Base-by-base conservation (phyloP, 2,888 invertebrate genomes). In the Rhagonycha lutea region DNA sequence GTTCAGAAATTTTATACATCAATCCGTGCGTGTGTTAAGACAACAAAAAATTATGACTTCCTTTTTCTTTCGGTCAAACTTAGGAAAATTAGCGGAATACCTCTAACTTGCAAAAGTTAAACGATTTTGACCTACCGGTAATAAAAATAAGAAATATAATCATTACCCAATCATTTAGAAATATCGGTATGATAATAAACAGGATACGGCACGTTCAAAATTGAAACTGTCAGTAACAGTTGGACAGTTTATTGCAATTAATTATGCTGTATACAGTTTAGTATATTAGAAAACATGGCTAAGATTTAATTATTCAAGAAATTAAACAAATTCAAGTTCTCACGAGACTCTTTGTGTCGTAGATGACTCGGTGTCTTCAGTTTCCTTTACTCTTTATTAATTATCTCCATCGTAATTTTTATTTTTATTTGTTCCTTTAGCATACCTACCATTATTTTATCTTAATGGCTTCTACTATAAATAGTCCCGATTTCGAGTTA, bases 1-100 rank as follows among this genome's bases (percentile, higher is more conserved):
- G 79, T 79, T 79, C 79, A 79, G 79, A 80, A 80, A 80, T 74
- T 72, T 76, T 79, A 79, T 80, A 79, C 79, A 79, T 79, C 79
- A 78, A 76, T 75, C 47, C 75, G 74, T 74, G 78, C 78, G 78
- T 78, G 76, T 78, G 77, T 74, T 73, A 68, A 32, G 69, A 60
- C 32, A 73, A 69, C 74, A 74, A 75, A 74, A 69, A 75, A 74
- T 70, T 28, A 73, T 70, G 65, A 63, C 77, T 77, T 77, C 77
- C 75, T 75, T 75, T 77, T 77, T 75, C 61, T 77, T 77, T 71
- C 72, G 77, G 76, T 62, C 62, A 62, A 62, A 63, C 63, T 63
- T 63, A 12, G 10, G n/a, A 63, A 65, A 24, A 24, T 65, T 65
- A n/a, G 26, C 12, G 3, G 11, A 47, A n/a, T 47, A 47, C n/a